Base-by-base conservation (phyloP, 1,140 invertebrate species). In the Artemia franciscana region DNA sequence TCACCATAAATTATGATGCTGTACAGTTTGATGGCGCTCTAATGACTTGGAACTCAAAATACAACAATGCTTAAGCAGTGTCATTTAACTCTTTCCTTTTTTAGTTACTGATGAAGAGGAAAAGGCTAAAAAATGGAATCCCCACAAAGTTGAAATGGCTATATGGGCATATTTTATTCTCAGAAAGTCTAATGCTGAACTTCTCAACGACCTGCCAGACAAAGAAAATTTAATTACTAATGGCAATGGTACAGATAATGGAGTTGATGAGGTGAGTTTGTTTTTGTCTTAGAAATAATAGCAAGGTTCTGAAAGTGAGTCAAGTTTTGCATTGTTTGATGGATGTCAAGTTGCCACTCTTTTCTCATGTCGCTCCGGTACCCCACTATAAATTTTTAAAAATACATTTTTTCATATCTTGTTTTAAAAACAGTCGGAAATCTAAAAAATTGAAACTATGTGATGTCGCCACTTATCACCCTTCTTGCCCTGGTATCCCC, bases 91-190 rank as follows among this genome's bases (percentile, higher is more conserved):
- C 72, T 72, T 72, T 73, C 75, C 68, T 72, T 75, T 65, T 73
- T 68, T 67, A 72, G 75, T 72, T 24, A 58, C 26, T 24, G 39
- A 26, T 56, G 25, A 60, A 58, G 62, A 59, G n/a, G 57, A 21
- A 15, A 56, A 62, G 12, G 30, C 26, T 70, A 79, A 70, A 30
- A 71, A 74, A 24, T 90, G 86, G 86, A 87, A 80, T 63, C 83
- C 86, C n/a, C 87, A 89, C 73, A 78, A 79, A 70, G 86, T 94
- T 24, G 90, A 94, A 73, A 71, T 91, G 67, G 86, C 89, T 4
- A 71, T 94, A 57, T 94, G 88, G 88, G 85, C 88, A 62, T 88
- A 91, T 73, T 88, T 85, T 70, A 81, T 91, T 26, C 80, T 86
- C 58, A 82, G 82, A 51, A 86, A 91, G 66, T 71, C 88, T 66